Conservation (phyloP, 2,888 invertebrate species). For the Glyphotaelius pellucidus region DNA sequence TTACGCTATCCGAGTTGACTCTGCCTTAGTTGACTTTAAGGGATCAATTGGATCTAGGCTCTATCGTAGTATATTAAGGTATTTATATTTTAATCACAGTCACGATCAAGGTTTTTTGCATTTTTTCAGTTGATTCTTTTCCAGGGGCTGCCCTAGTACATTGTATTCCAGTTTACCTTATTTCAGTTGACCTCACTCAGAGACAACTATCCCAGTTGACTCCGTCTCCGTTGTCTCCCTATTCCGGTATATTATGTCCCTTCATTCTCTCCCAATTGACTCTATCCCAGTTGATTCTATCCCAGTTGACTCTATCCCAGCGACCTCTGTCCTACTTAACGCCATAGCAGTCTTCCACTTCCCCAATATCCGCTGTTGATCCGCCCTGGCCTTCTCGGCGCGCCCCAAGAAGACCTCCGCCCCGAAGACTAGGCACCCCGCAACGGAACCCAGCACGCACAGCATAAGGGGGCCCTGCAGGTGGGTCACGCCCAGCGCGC, state of each 20-base stretch:
- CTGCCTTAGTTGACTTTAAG: too few relatives aligned
- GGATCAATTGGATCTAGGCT: too few relatives aligned
- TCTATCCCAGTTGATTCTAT: background rate
- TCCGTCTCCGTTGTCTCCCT: background rate
- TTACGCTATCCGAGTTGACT: background rate
- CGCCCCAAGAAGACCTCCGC: conserved; percentile 54
- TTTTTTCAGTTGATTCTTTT: background rate
- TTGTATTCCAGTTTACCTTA: background rate
- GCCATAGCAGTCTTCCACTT: background rate
- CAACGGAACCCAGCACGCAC: conserved; percentile 57
- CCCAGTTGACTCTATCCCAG: background rate
- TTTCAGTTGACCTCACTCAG: background rate
- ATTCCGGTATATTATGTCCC: background rate
- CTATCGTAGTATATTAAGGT: too few relatives aligned
- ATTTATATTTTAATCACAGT: too few relatives aligned
- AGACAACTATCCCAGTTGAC: background rate
- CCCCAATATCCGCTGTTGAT: background rate
- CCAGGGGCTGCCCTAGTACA: background rate
- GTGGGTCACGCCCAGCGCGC: conserved; percentile 49
- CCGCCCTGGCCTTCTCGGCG: background rate
- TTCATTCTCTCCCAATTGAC: background rate
- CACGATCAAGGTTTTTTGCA: too few relatives aligned
- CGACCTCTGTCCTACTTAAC: background rate
- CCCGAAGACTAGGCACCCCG: conserved; percentile 63
- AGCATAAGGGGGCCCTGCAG: conserved; percentile 58